A percentile compares a stretch with the other conserved stretches of the same genome.
Evolutionary conservation across 2,113 vertebrate species (phyloP).

Genomic region (Amia ocellicauda): DNA sequence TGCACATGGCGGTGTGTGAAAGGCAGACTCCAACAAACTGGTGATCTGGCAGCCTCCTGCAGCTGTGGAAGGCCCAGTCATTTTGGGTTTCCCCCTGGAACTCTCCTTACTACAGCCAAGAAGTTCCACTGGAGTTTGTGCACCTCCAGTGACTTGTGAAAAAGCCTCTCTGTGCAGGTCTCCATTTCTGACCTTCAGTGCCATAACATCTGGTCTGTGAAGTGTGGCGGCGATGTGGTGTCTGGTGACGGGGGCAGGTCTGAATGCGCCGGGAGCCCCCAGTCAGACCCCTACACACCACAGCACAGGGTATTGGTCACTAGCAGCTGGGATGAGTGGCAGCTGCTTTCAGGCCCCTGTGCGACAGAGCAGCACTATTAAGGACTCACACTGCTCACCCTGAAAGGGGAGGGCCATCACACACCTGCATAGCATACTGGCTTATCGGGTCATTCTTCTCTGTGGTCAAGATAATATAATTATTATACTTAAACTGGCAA

Average conservation of each 20-base stretch:
- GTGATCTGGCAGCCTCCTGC: no score
- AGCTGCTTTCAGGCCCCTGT: conserved; percentile 11
- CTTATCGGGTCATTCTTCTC: not conserved
- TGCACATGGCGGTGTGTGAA: no score
- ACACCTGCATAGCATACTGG: conserved; percentile 8
- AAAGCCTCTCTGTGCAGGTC: not conserved
- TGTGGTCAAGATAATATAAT: conserved; percentile 3
- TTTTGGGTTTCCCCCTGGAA: not conserved
- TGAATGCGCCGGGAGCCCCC: conserved; percentile 6
- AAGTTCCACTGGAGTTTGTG: not conserved
- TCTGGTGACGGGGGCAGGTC: conserved; percentile 12
- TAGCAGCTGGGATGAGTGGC: conserved; percentile 11
- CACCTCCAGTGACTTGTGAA: conserved; percentile 2
- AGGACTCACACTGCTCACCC: conserved; percentile 16
- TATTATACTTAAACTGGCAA: conserved; percentile 12
- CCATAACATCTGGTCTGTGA: no score
- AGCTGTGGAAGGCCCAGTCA: no score
- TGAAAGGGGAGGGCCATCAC: not conserved
- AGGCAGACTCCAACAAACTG: no score
- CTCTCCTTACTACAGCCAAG: not conserved
- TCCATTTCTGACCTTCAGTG: no score
- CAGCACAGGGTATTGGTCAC: conserved; percentile 10
- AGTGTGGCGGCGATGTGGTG: conserved; percentile 8
- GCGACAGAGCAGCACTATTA: conserved; percentile 5
- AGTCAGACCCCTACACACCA: conserved; percentile 3